These are phyloP conservation scores for Mesoclemmys tuberculata DNA, from an alignment of 2,113 vertebrate species.

Conservation along the genomic window DNA sequence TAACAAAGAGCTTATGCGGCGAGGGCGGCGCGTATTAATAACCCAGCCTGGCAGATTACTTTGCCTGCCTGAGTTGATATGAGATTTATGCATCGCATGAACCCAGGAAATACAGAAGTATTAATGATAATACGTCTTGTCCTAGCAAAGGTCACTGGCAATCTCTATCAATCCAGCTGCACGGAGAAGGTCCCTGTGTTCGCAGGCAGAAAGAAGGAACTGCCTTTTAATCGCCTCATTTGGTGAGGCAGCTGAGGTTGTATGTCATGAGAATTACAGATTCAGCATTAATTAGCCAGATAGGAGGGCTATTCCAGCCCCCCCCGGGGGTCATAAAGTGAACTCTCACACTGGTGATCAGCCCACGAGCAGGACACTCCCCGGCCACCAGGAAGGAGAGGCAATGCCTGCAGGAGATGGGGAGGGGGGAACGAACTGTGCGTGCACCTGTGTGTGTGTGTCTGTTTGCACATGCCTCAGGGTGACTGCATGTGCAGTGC, in stretches of 20 bases:
- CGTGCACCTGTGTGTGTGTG: no score
- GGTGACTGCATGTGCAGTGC: no score
- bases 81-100: conserved; percentile 66
- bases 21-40: conserved; percentile 34
- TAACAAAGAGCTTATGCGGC: not conserved
- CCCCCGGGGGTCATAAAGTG: not conserved
- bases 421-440: no score
- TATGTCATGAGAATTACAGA: conserved; percentile 53
- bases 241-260: conserved; percentile 9
- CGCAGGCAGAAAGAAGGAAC: not conserved
- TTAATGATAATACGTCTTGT: conserved; percentile 75
- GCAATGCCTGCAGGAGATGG: not conserved
- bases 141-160: conserved; percentile 77
- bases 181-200: conserved; percentile 30
- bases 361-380: not conserved
- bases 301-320: conserved; percentile 34
- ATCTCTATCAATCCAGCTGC: conserved; percentile 74
- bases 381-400: not conserved
- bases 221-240: conserved; percentile 47
- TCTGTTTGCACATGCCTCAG: not conserved
- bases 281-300: conserved; percentile 59
- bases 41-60: conserved; percentile 24
- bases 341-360: conserved; percentile 30
- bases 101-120: conserved; percentile 65
- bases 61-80: conserved; percentile 38